Conservation (phyloP, 2,888 invertebrate genomes). For the Diaperis boleti region DNA sequence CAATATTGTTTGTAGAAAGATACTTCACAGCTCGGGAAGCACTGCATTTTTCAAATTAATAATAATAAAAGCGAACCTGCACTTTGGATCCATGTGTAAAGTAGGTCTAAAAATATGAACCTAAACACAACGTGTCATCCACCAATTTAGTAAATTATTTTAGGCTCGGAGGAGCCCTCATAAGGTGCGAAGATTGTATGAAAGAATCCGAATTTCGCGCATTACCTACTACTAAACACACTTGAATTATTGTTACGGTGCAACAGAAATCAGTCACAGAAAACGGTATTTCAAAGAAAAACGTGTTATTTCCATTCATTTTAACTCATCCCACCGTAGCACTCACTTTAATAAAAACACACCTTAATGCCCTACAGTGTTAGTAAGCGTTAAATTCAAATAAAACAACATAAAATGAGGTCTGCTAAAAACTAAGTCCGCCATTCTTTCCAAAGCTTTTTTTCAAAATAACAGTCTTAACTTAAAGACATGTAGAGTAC, state of each 20-base stretch:
- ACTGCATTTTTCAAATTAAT: neutral
- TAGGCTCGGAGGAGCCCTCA: neutral
- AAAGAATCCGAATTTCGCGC: neutral
- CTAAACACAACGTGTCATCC: conserved; percentile 9
- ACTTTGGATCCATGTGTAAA: neutral
- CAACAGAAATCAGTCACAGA: no score
- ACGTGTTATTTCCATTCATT: conserved; percentile 5
- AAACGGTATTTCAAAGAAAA: no score
- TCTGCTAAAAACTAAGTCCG: conserved; percentile 1
- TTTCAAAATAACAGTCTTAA: conserved; percentile 14
- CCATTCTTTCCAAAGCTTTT: neutral
- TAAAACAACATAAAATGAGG: conserved; percentile 1
- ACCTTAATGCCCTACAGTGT: neutral
- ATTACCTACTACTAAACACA: no score
- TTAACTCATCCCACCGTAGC: neutral
- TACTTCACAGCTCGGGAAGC: no score
- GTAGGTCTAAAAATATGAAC: conserved; percentile 4
- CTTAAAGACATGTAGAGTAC: conserved; percentile 27
- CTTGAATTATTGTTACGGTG: no score
- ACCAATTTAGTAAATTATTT: conserved; percentile 22
- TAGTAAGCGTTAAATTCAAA: conserved; percentile 5
- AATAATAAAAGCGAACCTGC: neutral
- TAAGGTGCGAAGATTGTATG: conserved; percentile 3
- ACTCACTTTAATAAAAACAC: conserved; percentile 1
- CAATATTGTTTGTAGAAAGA: no score